Evolutionary conservation across 2,797 vertebrate genomes (phyloP).

Genomic region (Gymnocypris eckloni): DNA sequence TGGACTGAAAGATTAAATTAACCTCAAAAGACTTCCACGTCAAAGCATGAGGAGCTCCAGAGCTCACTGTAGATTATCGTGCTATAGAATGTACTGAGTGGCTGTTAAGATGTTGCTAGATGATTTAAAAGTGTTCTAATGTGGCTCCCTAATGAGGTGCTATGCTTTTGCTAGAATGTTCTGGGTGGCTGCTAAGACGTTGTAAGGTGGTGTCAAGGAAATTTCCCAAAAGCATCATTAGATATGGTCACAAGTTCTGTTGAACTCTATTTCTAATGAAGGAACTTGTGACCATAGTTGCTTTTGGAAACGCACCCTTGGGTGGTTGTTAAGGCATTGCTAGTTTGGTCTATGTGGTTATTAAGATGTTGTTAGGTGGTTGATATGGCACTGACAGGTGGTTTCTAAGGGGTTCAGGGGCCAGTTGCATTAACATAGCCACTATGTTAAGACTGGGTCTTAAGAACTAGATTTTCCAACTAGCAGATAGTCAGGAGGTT

Average conservation of each 20-base stretch:
- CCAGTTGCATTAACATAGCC: background rate
- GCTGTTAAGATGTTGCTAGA: background rate
- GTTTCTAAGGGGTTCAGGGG: background rate
- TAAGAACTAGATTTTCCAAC: too few species aligned
- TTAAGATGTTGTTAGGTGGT: background rate
- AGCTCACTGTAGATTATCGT: background rate
- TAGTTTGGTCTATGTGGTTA: background rate
- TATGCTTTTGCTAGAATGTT: background rate
- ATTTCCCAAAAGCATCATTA: background rate
- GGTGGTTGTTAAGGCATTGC: background rate
- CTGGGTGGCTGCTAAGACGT: background rate
- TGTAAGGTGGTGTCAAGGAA: background rate
- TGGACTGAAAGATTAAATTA: background rate
- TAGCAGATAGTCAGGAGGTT: too few species aligned
- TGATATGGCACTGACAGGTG: background rate
- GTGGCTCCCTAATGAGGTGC: too few species aligned
- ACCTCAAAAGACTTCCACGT: background rate
- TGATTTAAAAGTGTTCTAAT: too few species aligned
- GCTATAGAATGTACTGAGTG: background rate
- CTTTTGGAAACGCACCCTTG: background rate
- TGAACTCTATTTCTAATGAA: background rate
- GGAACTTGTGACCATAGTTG: background rate
- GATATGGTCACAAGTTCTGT: background rate
- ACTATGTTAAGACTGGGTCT: background rate
- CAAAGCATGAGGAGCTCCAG: background rate